Conservation (phyloP, 2,797 vertebrate genomes). For the Echeneis naucrates region DNA sequence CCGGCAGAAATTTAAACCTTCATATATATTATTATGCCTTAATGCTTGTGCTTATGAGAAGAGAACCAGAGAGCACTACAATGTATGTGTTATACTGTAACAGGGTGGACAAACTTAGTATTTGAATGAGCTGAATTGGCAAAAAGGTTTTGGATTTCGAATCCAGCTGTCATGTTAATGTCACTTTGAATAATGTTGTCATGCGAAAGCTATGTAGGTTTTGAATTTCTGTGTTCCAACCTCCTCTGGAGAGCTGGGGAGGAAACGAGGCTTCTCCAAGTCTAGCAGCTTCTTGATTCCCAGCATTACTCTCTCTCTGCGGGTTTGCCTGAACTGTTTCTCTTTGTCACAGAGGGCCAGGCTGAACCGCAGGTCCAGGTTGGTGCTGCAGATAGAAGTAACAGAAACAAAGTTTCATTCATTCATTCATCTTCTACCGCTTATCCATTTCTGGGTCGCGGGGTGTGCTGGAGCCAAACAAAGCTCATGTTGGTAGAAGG, state of each 20-base stretch:
- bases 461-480: no score
- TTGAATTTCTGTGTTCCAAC: conserved; percentile 58
- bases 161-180: not conserved
- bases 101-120: not conserved
- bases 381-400: conserved; percentile 82
- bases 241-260: conserved; percentile 87
- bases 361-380: conserved; percentile 93
- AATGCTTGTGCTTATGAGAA: no score
- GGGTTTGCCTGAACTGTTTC: conserved; percentile 89
- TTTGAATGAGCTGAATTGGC: not conserved
- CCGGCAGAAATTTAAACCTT: no score
- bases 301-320: conserved; percentile 89
- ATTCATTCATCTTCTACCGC: no score
- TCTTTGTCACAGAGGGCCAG: conserved; percentile 94
- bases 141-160: not conserved
- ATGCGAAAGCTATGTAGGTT: no score
- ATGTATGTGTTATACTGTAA: not conserved
- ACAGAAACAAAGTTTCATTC: not conserved
- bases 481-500: no score
- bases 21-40: no score
- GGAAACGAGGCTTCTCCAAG: conserved; percentile 86
- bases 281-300: conserved; percentile 93
- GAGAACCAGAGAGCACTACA: not conserved
- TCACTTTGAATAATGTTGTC: not conserved
- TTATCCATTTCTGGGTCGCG: no score